Conservation (phyloP, 2,113 vertebrate genomes). For the Girardinichthys multiradiatus region DNA sequence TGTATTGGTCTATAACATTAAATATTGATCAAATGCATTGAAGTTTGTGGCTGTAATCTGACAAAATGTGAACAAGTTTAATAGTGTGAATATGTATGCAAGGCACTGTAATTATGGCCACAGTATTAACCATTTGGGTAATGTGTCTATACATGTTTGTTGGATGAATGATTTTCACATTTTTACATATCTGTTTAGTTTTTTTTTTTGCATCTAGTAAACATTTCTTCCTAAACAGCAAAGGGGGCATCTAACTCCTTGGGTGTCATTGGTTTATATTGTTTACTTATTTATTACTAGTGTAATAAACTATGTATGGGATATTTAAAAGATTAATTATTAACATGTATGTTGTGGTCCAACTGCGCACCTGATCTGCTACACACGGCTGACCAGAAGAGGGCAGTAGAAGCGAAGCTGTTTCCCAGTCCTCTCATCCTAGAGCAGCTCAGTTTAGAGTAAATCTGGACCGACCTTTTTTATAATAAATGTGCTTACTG, state of each 20-base stretch:
- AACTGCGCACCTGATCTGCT: conserved; percentile 22
- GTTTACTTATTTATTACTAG: neutral
- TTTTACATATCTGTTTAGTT: too few relatives aligned
- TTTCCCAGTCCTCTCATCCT: conserved; percentile 1
- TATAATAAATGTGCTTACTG: neutral
- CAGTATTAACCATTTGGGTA: too few relatives aligned
- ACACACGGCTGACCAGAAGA: conserved; percentile 37
- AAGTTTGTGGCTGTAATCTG: too few relatives aligned
- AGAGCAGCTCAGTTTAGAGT: neutral
- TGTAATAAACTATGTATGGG: neutral
- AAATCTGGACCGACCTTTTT: neutral
- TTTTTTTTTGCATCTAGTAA: too few relatives aligned
- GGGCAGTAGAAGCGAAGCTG: conserved; percentile 42
- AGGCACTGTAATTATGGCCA: too few relatives aligned
- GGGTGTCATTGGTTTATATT: neutral
- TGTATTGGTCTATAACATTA: neutral
- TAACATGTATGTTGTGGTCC: neutral
- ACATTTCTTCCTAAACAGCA: too few relatives aligned
- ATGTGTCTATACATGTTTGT: too few relatives aligned
- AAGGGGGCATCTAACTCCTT: neutral
- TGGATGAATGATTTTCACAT: too few relatives aligned
- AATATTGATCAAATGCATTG: neutral
- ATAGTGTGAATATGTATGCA: neutral
- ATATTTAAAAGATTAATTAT: conserved; percentile 34
- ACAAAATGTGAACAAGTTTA: neutral